Conservation (phyloP, 2,888 invertebrate genomes). For the Lasioglossum figueresi region DNA sequence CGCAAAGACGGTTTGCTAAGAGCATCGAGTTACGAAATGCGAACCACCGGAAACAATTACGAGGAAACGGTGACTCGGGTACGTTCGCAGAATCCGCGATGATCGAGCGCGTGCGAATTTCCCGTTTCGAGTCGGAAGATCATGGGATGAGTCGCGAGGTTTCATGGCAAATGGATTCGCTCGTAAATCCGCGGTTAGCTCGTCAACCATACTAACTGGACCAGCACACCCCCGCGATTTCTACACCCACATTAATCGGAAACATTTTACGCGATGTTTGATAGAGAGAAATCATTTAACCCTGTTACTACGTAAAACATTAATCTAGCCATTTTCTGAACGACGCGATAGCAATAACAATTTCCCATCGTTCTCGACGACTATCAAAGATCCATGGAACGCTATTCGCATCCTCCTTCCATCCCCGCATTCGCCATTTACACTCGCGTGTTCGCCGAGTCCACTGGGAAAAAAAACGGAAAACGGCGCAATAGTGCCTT, state of each 20-base stretch:
- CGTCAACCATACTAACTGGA: background rate
- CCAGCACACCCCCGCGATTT: background rate
- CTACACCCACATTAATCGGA: background rate
- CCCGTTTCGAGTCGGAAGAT: background rate
- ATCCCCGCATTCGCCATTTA: background rate
- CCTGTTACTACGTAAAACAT: background rate
- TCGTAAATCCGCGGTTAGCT: conserved; percentile 28
- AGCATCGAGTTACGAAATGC: background rate
- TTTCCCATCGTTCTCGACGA: background rate
- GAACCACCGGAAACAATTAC: conserved; percentile 8
- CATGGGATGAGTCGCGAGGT: background rate
- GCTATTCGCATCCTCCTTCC: background rate
- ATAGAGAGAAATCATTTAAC: background rate
- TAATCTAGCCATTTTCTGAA: background rate
- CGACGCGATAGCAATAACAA: background rate
- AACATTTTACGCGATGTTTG: background rate
- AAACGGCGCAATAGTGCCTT: background rate
- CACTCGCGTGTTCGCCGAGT: background rate
- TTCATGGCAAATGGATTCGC: conserved; percentile 32
- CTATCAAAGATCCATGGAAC: background rate
- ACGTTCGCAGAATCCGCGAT: background rate
- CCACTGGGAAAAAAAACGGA: background rate
- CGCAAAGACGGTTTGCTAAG: background rate
- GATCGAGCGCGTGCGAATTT: background rate
- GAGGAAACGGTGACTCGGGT: background rate